Conservation (phyloP, 2,888 invertebrate genomes). For the Amblyjoppa fuscipennis region DNA sequence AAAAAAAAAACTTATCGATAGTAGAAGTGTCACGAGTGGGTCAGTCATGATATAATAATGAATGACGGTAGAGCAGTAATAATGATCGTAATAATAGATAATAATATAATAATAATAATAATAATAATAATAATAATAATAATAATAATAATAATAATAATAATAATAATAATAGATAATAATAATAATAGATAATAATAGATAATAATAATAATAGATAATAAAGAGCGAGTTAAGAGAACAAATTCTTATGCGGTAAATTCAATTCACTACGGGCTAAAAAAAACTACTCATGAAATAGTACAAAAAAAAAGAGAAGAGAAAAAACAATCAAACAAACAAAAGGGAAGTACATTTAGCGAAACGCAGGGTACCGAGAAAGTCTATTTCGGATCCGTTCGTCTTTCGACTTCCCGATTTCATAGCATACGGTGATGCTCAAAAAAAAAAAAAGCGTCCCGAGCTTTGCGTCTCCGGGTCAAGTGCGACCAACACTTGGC, state of each 20-base stretch:
- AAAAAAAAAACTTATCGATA: slow-evolving; percentile 56
- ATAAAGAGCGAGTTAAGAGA: slow-evolving; percentile 72
- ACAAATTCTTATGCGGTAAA: slow-evolving; percentile 73
- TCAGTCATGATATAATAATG: slow-evolving; percentile 54
- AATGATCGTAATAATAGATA: slow-evolving; percentile 69
- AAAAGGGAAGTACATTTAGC: slow-evolving; percentile 22
- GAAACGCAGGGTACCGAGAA: slow-evolving; percentile 18
- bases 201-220: slow-evolving; percentile 63
- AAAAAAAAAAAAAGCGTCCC: neutral
- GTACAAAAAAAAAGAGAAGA: slow-evolving; percentile 44
- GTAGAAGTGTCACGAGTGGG: slow-evolving; percentile 55
- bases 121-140: slow-evolving; percentile 60
- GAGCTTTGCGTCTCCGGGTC: neutral
- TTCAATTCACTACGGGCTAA: slow-evolving; percentile 73
- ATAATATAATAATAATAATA: slow-evolving; percentile 63
- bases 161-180: slow-evolving; percentile 39
- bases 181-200: slow-evolving; percentile 62
- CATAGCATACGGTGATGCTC: neutral
- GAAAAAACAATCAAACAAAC: slow-evolving; percentile 66
- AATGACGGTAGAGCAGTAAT: slow-evolving; percentile 48
- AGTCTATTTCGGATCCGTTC: slow-evolving; percentile 16
- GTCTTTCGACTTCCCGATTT: slow-evolving; percentile 9
- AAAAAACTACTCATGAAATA: slow-evolving; percentile 64
- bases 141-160: slow-evolving; percentile 64
- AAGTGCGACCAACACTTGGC: neutral